phyloP scores from a whole-genome alignment of 1,140 invertebrate genomes.

The Zaprionus camerounensis region DNA sequence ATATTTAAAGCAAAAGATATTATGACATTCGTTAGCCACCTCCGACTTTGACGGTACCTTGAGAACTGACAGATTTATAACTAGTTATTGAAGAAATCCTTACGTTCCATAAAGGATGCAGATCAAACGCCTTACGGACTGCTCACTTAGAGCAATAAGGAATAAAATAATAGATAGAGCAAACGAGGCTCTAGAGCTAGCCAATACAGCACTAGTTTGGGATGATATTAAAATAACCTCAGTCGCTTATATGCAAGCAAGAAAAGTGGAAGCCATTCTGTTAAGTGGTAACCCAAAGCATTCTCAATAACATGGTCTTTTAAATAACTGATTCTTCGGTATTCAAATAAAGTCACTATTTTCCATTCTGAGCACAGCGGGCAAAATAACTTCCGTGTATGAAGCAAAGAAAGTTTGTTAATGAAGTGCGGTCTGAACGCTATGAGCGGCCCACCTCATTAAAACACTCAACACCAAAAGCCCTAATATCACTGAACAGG shows the following conservation, averaged over 20 bases:
- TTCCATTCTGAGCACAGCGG: neutral
- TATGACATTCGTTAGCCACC: too few species aligned
- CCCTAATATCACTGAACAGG: too few species aligned
- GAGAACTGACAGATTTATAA: too few species aligned
- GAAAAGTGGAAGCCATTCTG: neutral
- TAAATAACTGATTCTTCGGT: neutral
- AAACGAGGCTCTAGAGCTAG: neutral
- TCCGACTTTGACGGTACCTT: too few species aligned
- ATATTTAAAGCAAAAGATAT: too few species aligned
- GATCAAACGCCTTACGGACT: too few species aligned
- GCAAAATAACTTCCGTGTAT: neutral
- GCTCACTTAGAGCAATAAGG: neutral
- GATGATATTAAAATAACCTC: neutral
- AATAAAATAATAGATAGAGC: constrained; percentile 1
- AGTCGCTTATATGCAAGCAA: neutral
- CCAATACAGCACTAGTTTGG: neutral
- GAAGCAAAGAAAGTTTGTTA: neutral
- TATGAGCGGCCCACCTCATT: too few species aligned
- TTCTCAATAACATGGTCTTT: neutral
- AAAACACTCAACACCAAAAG: too few species aligned
- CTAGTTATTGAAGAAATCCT: too few species aligned
- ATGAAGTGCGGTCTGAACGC: too few species aligned
- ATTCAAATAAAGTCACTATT: neutral
- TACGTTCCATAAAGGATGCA: too few species aligned
- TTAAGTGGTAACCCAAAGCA: neutral